A percentile compares a stretch with the other conserved stretches of the same genome.
Evolutionary conservation across 92 coral and sea anemone genomes (phyloP).

Genomic region (Umimayanthus chanpuru): DNA sequence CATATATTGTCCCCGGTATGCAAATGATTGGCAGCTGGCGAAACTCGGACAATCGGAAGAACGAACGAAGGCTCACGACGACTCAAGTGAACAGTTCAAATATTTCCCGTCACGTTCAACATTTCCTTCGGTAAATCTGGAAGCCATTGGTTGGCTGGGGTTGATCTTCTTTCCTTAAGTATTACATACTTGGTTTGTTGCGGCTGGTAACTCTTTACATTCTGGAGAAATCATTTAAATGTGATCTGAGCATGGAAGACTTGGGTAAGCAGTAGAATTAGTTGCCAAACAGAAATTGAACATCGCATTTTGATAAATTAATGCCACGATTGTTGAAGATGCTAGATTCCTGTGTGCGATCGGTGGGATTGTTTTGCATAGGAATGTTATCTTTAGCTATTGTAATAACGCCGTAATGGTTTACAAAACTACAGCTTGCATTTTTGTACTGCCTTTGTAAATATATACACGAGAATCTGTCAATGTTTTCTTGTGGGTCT

Average conservation of each 20-base stretch:
- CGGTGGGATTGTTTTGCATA: slow-evolving; percentile 5
- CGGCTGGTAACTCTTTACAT: neutral
- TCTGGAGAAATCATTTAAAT: slow-evolving; percentile 45
- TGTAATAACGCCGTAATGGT: slow-evolving; percentile 38
- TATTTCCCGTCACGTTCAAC: slow-evolving; percentile 44
- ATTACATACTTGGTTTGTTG: neutral
- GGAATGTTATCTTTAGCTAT: slow-evolving; percentile 46
- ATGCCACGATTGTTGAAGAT: slow-evolving; percentile 7
- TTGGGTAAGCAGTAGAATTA: slow-evolving; percentile 61
- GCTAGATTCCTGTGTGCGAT: slow-evolving; percentile 14
- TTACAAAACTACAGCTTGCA: slow-evolving; percentile 39
- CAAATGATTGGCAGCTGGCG: slow-evolving; percentile 63
- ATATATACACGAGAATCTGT: slow-evolving; percentile 38
- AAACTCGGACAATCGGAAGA: slow-evolving; percentile 54
- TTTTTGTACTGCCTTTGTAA: slow-evolving; percentile 35
- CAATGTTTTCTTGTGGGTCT: slow-evolving; percentile 18
- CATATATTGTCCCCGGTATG: slow-evolving; percentile 54
- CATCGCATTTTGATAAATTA: slow-evolving; percentile 3
- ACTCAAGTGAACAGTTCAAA: slow-evolving; percentile 33
- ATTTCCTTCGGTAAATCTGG: slow-evolving; percentile 17
- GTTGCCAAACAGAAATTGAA: slow-evolving; percentile 1
- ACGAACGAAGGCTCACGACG: slow-evolving; percentile 70
- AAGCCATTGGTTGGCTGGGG: neutral
- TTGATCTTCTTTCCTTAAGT: neutral
- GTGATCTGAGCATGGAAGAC: slow-evolving; percentile 71